A percentile compares a stretch with the other conserved stretches of the same genome.
Evolutionary conservation across 2,797 vertebrate species (phyloP).

Genomic region (Falco novaeseelandiae): DNA sequence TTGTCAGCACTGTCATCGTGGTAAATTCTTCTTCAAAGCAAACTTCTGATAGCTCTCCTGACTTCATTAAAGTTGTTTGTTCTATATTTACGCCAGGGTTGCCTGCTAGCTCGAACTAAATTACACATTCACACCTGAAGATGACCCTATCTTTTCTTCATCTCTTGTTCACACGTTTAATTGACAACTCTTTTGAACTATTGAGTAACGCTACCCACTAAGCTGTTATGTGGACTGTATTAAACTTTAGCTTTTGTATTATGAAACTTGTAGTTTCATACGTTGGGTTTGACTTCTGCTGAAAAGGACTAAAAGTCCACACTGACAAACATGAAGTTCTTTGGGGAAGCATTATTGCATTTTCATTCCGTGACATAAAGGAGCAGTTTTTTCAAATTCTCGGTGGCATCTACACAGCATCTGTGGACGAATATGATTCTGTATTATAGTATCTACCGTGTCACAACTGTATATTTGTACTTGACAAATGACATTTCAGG

Average conservation of each 20-base stretch:
- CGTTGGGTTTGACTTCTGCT: background rate
- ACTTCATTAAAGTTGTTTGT: background rate
- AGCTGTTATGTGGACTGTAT: background rate
- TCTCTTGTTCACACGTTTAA: conserved; percentile 56
- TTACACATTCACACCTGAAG: conserved; percentile 47
- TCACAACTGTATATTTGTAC: background rate
- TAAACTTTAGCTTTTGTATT: background rate
- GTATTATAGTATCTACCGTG: background rate
- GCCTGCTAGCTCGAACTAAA: conserved; percentile 34
- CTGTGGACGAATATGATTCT: background rate
- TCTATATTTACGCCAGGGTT: conserved; percentile 26
- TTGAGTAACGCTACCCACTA: background rate
- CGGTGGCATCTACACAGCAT: background rate
- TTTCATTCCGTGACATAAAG: background rate
- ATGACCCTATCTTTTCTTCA: background rate
- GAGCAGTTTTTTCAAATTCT: background rate
- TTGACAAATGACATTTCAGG: background rate
- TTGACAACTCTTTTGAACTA: conserved; percentile 5
- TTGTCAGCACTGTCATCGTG: background rate
- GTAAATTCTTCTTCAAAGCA: background rate
- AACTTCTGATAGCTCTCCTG: background rate
- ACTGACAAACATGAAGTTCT: background rate
- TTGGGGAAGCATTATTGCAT: background rate
- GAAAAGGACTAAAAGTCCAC: background rate
- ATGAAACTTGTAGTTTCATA: background rate